Base-by-base conservation (phyloP, 2,113 vertebrate species). In the Erpornis zantholeuca region DNA sequence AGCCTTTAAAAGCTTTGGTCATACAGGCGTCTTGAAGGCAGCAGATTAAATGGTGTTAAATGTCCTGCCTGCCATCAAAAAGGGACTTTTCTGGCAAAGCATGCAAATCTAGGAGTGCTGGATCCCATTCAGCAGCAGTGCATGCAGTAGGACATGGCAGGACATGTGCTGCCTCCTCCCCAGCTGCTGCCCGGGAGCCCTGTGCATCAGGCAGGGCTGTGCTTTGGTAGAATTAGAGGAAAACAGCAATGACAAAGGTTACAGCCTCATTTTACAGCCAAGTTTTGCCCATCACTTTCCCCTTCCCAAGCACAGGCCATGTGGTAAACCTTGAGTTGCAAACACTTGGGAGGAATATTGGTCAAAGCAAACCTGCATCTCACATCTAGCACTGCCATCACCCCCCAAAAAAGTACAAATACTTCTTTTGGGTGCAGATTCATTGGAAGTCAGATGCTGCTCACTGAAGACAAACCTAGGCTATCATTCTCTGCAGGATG, bases 141-240 rank as follows among this genome's bases (percentile, higher is more conserved):
- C 47, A 13, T 35, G 40, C 25, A 53, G 54, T 11, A 29, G 35
- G 7, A 8, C 6, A 0, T 5, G 15, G 52, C 29, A 2, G 14
- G 2, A 18, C 8, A 0, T 1, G 11, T 35, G 23, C 72, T 61
- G 1, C 45, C 31, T 83, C n/a, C 54, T 81, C 59, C 40, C n/a
- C 45, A n/a, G 5, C 36, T 21, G 29, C 71, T 50, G 7, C 53
- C 40, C 0, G 0, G 17, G 25, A 68, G 13, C 80, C 33, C 35
- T 0, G 0, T 35, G 49, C n/a, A 31, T 12, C 1, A 1, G 22
- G 25, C 0, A 31, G 52, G 36, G 28, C 40, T 24, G 33, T 1
- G 1, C 42, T 66, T 70, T 2, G 18, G 35, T 29, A 49, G 40
- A 57, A 52, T 6, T 1, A 8, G 31, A 52, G 31, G 31, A 21